A percentile compares a stretch with the other conserved stretches of the same genome.
Conservation (phyloP, 2,113 vertebrate genomes). For the Spilogale gracilis region DNA sequence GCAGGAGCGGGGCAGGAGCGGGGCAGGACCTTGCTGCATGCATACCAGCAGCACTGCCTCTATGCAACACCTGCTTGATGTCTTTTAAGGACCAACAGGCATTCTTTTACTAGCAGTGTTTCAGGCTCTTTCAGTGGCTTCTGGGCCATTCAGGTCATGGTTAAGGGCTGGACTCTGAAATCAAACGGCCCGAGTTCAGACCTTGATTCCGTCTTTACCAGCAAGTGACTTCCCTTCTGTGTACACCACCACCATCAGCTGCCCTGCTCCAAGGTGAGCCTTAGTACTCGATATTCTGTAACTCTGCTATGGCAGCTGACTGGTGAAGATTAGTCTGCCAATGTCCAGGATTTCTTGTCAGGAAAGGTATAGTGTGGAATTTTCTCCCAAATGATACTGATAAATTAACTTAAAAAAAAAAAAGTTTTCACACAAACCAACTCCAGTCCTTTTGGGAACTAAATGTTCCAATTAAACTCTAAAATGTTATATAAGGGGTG, state of each 20-base stretch:
- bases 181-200: neutral
- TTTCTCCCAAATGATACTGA: constrained; percentile 18
- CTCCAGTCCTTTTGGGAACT: neutral
- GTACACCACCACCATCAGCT: neutral
- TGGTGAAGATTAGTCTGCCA: neutral
- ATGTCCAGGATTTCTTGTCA: neutral
- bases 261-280: neutral
- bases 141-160: neutral
- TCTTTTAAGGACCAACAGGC: neutral
- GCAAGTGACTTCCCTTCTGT: neutral
- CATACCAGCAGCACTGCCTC: neutral
- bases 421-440: constrained; percentile 21
- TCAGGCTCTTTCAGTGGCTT: neutral
- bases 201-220: neutral
- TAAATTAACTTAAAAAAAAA: neutral
- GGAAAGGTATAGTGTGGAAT: neutral
- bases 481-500: neutral
- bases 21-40: rapidly evolving
- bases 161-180: neutral
- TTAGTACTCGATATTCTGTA: neutral
- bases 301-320: neutral
- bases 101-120: neutral
- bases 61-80: rapidly evolving
- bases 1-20: neutral
- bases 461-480: neutral